A percentile compares a stretch with the other conserved stretches of the same genome.
Evolutionary conservation across 1,140 invertebrate genomes (phyloP).

Genomic region (Drosophila biarmipes): DNA sequence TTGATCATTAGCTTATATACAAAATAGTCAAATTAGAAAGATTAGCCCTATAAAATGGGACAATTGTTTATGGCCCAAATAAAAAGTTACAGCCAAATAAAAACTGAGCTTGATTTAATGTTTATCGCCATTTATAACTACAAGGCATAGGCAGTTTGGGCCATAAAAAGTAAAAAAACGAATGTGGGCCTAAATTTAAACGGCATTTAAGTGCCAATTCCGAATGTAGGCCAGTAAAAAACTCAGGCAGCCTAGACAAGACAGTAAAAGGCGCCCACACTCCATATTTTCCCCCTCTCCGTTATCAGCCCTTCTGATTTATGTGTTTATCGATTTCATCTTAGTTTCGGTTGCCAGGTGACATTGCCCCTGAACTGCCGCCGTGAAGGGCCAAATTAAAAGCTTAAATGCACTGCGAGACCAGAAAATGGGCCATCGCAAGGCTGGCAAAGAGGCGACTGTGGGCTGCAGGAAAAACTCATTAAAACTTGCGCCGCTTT

Average conservation of each 20-base stretch:
- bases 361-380: conserved; percentile 67
- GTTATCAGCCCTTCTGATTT: conserved; percentile 58
- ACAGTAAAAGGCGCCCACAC: not conserved
- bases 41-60: too few species aligned
- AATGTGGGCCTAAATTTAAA: conserved; percentile 2
- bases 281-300: not conserved
- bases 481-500: conserved; percentile 75
- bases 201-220: not conserved
- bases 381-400: conserved; percentile 38
- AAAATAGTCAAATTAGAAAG: too few species aligned
- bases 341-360: conserved; percentile 68
- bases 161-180: not conserved
- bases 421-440: conserved; percentile 45
- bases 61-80: not conserved
- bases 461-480: conserved; percentile 72
- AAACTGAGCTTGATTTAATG: not conserved
- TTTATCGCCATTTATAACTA: not conserved
- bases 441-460: conserved; percentile 2
- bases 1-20: not conserved
- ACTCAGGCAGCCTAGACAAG: not conserved
- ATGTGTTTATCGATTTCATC: conserved; percentile 70
- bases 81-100: not conserved
- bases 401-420: conserved; percentile 61
- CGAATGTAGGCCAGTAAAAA: conserved; percentile 29
- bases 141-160: too few species aligned